Percentiles rank a stretch among this genome's conserved stretches.
Conservation (phyloP, 1,140 invertebrate genomes). For the Cotesia glomerata region DNA sequence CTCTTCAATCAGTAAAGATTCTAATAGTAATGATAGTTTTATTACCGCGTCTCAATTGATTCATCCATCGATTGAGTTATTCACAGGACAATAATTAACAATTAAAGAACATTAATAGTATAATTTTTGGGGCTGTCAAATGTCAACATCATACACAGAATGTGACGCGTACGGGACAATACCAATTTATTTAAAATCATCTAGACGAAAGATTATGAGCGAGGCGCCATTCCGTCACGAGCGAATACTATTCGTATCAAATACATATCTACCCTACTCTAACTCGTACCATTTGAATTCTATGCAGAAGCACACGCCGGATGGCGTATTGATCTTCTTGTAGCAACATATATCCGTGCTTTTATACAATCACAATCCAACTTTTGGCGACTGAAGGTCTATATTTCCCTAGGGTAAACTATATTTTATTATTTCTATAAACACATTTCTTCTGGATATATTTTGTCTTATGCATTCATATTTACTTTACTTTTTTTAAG, state of each 20-base stretch:
- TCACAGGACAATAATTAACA: slow-evolving; percentile 14
- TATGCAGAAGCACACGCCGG: slow-evolving; percentile 47
- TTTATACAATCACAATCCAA: slow-evolving; percentile 59
- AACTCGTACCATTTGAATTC: slow-evolving; percentile 56
- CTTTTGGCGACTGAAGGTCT: slow-evolving; percentile 57
- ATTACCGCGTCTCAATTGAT: too few species aligned
- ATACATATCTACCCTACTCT: slow-evolving; percentile 41
- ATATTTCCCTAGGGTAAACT: slow-evolving; percentile 63
- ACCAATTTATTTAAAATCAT: neutral
- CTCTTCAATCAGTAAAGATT: neutral
- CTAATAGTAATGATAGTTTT: too few species aligned
- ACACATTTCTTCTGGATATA: slow-evolving; percentile 60
- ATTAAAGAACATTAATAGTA: too few species aligned
- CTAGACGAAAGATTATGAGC: slow-evolving; percentile 8
- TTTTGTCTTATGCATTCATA: slow-evolving; percentile 39
- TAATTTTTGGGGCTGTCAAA: too few species aligned
- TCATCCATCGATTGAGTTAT: neutral
- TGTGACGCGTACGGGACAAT: neutral
- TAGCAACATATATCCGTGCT: slow-evolving; percentile 45
- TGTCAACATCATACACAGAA: neutral
- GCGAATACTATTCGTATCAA: neutral
- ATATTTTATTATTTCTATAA: slow-evolving; percentile 63
- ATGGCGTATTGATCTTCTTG: slow-evolving; percentile 65
- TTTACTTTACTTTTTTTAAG: neutral
- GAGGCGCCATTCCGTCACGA: too few species aligned